Base-by-base conservation (phyloP, 2,113 vertebrate genomes). In the Hippocampus zosterae region DNA sequence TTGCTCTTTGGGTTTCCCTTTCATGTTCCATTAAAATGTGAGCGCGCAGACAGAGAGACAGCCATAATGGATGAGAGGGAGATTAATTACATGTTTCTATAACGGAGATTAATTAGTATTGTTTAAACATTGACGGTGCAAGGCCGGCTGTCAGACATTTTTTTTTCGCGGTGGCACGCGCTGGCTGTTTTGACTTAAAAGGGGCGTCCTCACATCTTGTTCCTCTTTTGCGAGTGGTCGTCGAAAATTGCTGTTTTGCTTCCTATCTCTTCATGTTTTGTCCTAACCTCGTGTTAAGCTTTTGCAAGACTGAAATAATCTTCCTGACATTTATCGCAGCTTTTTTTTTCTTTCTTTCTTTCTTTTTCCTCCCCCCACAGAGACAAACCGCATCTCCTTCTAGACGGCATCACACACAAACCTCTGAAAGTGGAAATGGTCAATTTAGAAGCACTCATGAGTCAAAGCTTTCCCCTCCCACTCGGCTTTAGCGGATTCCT, bases 61-160 rank as follows among this genome's bases (percentile, higher is more conserved):
- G 82, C 72, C 74, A 83, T 77, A 74, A 77, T 80, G 82, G 68
- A 75, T 67, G 79, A 79, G 71, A 76, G 81, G 83, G 74, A 86
- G 84, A 89, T 89, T 89, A 88, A 89, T 89, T 84, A 83, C 85
- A 89, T 81, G 88, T 86, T 89, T 85, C 81, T 76, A 86, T 87
- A 85, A 88, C 86, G 83, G 78, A 89, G 83, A 89, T 88, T 86
- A 87, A 89, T 90, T 88, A 84, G 88, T 85, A 84, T 90, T 88
- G 87, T 90, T 89, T 85, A 90, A 89, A 89, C 84, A 84, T 81
- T 90, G 85, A 89, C 85, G 83, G 75, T 81, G 85, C 88, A 79
- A 86, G 81, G 42, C 42, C 42, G 13, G 78, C 84, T 80, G 84
- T 85, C 86, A 81, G 67, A 68, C 74, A 68, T 84, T 88, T 88